A percentile compares a stretch with the other conserved stretches of the same genome.
phyloP scores from a whole-genome alignment of 2,888 invertebrate genomes.

The Ormyrus pomaceus region DNA sequence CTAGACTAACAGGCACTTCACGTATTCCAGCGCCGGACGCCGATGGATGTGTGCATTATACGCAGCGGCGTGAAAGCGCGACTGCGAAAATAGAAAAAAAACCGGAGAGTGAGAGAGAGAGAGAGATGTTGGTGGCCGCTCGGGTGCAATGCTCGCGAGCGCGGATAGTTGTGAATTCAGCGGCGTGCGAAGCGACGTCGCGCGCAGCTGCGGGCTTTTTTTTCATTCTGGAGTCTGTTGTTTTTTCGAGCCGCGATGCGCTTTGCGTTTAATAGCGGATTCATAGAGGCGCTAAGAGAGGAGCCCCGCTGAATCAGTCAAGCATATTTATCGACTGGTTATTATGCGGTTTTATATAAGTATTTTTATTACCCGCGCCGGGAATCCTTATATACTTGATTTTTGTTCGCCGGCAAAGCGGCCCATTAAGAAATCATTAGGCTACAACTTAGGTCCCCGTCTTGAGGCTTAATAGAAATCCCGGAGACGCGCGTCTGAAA shows the following conservation, averaged over 20 bases:
- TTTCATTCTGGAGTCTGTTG: neutral
- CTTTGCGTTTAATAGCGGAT: constrained; percentile 11
- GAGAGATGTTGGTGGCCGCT: constrained; percentile 12
- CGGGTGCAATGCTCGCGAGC: constrained; percentile 15
- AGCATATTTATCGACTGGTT: neutral
- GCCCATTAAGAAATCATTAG: too few species aligned
- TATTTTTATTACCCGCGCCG: too few species aligned
- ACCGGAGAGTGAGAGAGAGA: constrained; percentile 18
- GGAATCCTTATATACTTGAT: too few species aligned
- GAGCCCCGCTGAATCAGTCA: neutral
- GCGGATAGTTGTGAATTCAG: constrained; percentile 3
- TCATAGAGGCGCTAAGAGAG: neutral
- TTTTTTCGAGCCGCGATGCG: neutral
- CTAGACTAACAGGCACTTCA: constrained; percentile 65
- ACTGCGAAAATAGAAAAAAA: constrained; percentile 23
- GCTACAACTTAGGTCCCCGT: too few species aligned
- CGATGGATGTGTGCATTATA: neutral
- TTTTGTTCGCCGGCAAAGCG: too few species aligned
- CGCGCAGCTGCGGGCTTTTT: neutral
- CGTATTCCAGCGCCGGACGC: neutral
- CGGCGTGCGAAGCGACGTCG: neutral
- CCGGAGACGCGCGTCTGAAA: neutral
- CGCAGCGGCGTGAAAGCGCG: neutral
- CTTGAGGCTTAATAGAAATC: neutral
- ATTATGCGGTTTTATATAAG: neutral